Conservation (phyloP, 1,140 invertebrate species). For the Anadara kagoshimensis region DNA sequence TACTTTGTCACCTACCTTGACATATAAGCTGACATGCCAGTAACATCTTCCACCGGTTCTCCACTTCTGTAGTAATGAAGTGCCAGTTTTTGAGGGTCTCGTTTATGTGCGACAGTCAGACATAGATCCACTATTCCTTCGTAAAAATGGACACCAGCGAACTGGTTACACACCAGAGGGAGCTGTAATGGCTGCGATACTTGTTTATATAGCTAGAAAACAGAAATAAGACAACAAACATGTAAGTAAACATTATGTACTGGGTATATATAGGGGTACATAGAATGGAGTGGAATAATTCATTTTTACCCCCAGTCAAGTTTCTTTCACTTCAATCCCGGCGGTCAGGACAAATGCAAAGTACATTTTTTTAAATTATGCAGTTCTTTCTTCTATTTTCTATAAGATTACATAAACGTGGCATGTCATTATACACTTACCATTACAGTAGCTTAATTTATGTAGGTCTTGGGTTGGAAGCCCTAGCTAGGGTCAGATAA, state of each 20-base stretch:
- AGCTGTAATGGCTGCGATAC: conserved; percentile 88
- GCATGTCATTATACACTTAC: no score
- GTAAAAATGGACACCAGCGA: conserved; percentile 83
- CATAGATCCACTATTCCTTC: conserved; percentile 92
- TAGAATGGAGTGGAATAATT: no score
- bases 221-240: conserved; percentile 10
- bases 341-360: no score
- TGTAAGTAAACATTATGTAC: no score
- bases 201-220: conserved; percentile 85
- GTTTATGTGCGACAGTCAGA: conserved; percentile 86
- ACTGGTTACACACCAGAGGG: conserved; percentile 84
- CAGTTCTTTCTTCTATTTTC: no score
- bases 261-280: not conserved
- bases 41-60: conserved; percentile 84
- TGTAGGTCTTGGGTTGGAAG: no score
- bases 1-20: conserved; percentile 52
- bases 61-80: conserved; percentile 91
- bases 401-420: no score
- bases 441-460: no score
- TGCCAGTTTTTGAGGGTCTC: conserved; percentile 92
- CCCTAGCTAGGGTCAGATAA: no score
- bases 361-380: no score
- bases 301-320: no score
- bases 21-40: conserved; percentile 71
- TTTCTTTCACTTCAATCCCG: no score